Conservation (phyloP, 2,797 vertebrate species). For the Acrossocheilus wenchowensis region DNA sequence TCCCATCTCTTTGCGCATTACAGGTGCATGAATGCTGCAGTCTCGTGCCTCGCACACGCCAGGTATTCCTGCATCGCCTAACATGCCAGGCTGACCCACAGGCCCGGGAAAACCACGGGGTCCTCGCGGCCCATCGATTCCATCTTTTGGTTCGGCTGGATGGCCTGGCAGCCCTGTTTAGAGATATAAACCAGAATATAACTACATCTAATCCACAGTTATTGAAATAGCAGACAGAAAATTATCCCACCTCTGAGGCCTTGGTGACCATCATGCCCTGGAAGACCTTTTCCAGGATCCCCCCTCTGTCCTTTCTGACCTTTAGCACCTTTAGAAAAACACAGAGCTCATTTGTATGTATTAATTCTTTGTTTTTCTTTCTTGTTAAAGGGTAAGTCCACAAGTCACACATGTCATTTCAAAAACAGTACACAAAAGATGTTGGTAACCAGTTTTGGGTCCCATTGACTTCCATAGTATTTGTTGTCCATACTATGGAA, state of each 20-base stretch:
- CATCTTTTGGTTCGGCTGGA: constrained; percentile 70
- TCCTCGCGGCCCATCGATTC: constrained; percentile 70
- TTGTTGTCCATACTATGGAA: not conserved
- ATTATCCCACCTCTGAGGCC: constrained; percentile 67
- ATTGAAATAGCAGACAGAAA: constrained; percentile 11
- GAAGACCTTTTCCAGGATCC: constrained; percentile 68
- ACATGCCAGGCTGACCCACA: constrained; percentile 64
- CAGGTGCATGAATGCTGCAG: constrained; percentile 75
- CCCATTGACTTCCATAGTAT: not conserved
- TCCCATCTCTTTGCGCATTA: constrained; percentile 76
- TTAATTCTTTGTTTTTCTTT: not conserved
- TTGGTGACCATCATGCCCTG: constrained; percentile 73
- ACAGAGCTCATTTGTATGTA: not conserved
- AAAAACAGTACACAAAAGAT: not conserved
- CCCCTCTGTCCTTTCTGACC: constrained; percentile 71
- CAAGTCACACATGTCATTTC: not conserved
- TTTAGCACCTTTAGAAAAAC: constrained; percentile 70
- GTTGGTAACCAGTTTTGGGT: not conserved
- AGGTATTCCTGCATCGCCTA: constrained; percentile 69
- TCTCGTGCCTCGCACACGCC: constrained; percentile 79
- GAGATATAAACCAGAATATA: not conserved
- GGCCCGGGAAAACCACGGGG: constrained; percentile 71
- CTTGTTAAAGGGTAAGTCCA: not conserved
- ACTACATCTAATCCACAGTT: not conserved
- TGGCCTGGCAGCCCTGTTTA: constrained; percentile 74